These are phyloP conservation scores for Chroicocephalus ridibundus DNA, from an alignment of 2,113 vertebrate genomes.

Conservation along the genomic window DNA sequence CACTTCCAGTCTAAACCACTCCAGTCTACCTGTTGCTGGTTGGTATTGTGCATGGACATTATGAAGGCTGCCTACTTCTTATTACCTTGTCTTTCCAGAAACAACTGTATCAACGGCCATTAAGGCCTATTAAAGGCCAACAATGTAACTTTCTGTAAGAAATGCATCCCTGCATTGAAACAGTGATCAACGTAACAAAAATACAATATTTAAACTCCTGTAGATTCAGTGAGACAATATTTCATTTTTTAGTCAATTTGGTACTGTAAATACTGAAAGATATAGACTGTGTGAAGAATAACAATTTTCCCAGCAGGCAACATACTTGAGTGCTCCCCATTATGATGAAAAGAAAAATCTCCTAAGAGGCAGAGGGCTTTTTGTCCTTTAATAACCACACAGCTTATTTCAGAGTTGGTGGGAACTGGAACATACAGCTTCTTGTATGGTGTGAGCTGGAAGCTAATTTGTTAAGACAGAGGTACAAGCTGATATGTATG, in stretches of 20 bases:
- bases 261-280: not conserved
- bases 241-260: not conserved
- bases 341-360: not conserved
- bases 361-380: not conserved
- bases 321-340: not conserved
- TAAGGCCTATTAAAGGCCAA: not conserved
- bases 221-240: not conserved
- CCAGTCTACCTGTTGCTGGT: not conserved
- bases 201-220: not conserved
- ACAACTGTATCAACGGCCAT: not conserved
- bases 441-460: not conserved
- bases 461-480: not conserved
- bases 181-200: not conserved
- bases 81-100: not conserved
- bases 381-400: not conserved
- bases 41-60: not conserved
- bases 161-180: not conserved
- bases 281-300: not conserved
- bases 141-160: not conserved
- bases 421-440: not conserved
- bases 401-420: not conserved
- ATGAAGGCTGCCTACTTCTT: not conserved
- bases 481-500: not conserved
- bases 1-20: not conserved
- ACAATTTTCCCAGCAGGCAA: not conserved